Evolutionary conservation across 2,797 vertebrate species (phyloP).

Genomic region (Ataeniobius toweri): DNA sequence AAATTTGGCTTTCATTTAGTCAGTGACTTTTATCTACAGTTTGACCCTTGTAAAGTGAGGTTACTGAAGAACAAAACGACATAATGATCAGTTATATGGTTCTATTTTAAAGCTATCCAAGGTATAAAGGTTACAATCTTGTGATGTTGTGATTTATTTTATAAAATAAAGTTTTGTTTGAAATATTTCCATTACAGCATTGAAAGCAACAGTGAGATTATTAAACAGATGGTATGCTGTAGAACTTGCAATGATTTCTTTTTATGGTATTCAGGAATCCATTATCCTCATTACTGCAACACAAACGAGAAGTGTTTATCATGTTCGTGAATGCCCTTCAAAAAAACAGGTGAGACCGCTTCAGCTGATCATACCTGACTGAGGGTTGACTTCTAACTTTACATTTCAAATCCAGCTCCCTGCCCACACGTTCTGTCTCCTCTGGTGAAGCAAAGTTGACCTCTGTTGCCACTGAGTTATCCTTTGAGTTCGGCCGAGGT

Average conservation of each 20-base stretch:
- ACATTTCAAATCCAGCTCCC: constrained; percentile 2
- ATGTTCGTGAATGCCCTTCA: constrained; percentile 44
- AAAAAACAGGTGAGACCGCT: constrained; percentile 45
- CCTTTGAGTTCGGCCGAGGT: constrained; percentile 42
- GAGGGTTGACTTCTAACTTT: neutral
- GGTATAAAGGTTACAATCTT: constrained; percentile 35
- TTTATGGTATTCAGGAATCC: constrained; percentile 53
- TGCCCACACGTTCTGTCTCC: neutral
- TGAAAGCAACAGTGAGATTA: constrained; percentile 31
- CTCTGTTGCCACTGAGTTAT: constrained; percentile 46
- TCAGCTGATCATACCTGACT: constrained; percentile 22
- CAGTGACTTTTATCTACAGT: constrained; percentile 32
- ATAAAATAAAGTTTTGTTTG: constrained; percentile 37
- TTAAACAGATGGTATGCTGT: constrained; percentile 62
- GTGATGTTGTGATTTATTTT: constrained; percentile 29
- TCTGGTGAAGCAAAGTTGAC: constrained; percentile 53
- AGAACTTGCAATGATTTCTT: constrained; percentile 59
- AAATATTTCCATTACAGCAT: constrained; percentile 44
- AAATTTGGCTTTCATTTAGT: constrained; percentile 42
- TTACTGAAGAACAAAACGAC: constrained; percentile 35
- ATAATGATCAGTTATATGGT: constrained; percentile 30
- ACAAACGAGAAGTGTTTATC: constrained; percentile 52
- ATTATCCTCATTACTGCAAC: constrained; percentile 22
- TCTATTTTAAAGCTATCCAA: constrained; percentile 30
- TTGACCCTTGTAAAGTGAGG: constrained; percentile 48